Conservation (phyloP, 1,140 invertebrate species). For the Ceratitis capitata region DNA sequence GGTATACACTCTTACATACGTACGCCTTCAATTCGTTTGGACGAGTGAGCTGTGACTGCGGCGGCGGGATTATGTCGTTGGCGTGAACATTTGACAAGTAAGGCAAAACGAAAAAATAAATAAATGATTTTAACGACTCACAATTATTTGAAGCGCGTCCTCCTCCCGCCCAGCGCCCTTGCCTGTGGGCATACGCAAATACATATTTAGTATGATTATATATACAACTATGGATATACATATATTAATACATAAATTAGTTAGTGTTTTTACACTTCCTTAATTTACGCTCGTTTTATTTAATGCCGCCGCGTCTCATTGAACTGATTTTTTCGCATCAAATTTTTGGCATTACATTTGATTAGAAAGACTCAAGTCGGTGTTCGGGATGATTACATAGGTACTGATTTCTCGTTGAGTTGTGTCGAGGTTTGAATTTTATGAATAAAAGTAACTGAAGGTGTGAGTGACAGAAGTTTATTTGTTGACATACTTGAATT, state of each 20-base stretch:
- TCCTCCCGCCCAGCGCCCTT: too few relatives aligned
- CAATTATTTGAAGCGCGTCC: too few relatives aligned
- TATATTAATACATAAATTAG: background rate
- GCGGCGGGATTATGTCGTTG: constrained; percentile 18
- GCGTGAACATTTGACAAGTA: constrained; percentile 33
- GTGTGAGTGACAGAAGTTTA: too few relatives aligned
- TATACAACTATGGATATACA: too few relatives aligned
- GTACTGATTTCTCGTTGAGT: background rate
- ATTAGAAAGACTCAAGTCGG: background rate
- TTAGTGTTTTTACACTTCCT: background rate
- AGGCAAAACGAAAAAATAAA: constrained; percentile 31
- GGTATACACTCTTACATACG: too few relatives aligned
- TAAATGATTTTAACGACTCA: constrained; percentile 30
- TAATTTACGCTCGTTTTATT: background rate
- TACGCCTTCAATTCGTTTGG: background rate
- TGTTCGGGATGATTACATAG: background rate
- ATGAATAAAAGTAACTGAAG: too few relatives aligned
- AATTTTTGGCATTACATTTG: background rate
- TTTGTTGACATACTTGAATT: too few relatives aligned
- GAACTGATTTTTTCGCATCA: background rate
- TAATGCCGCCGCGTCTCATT: background rate
- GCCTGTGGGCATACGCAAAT: background rate
- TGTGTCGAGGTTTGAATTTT: background rate
- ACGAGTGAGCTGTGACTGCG: background rate
- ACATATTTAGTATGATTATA: too few relatives aligned